Evolutionary conservation across 2,888 invertebrate genomes (phyloP), one percentile per base, ranked within the genome.

Genomic region (Drosophila pullipes): DNA sequence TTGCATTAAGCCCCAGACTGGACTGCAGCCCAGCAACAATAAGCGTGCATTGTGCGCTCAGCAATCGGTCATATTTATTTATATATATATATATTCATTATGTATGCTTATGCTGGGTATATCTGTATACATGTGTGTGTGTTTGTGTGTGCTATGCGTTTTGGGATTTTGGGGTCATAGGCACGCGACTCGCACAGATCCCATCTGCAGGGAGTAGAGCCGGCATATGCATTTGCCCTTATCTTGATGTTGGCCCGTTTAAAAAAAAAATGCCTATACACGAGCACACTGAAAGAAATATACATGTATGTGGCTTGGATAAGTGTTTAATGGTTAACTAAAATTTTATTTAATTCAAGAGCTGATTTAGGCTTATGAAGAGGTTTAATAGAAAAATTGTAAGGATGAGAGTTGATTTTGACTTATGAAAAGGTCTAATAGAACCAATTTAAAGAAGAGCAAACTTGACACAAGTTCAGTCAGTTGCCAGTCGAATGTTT

Each of bases 81-180:
- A 62, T 62, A 63, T 41, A 62, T 62, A 63, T 49, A 44, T 52
- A 35, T 53, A 60, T 52, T 28, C 52, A 52, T 31, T 35, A 53
- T 53, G 50, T 59, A 71, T 73, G 35, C 55, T 59, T 52, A 55
- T 65, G 64, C 59, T 60, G 78, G 58, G 67, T 61, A 69, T 52
- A 57, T 65, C 57, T 71, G 47, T 3, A 30, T 30, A 30, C 6
- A 6, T 30, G 7, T 30, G 30, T 44, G 44, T 39, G 18, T 18
- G 9, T 13, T 7, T 47, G 78, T 74, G 39, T 57, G 60, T 73
- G 69, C 37, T 25, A 16, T 73, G 72, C 82, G 87, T 84, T 89
- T 83, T 87, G 89, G 91, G 85, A 81, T 91, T 91, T 86, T 81
- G 84, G 71, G 87, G 91, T 81, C 89, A 89, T 69, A 85, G 65